Evolutionary conservation across 1,140 invertebrate genomes (phyloP).

Genomic region (Gryon sp.): DNA sequence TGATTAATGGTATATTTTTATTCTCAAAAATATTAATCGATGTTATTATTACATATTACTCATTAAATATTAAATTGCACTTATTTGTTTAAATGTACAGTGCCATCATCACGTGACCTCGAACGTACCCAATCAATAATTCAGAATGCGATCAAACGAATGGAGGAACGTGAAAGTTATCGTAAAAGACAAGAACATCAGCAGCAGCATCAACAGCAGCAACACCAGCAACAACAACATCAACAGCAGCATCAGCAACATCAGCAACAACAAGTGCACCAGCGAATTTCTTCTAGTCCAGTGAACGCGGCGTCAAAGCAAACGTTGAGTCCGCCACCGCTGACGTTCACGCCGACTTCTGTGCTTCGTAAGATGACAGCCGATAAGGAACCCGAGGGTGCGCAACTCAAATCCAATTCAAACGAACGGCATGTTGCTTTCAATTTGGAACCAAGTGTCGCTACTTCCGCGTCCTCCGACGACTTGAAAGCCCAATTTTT

Average conservation of each 20-base stretch:
- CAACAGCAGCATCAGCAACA: constrained; percentile 71
- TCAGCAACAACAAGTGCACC: constrained; percentile 73
- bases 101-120: constrained; percentile 90
- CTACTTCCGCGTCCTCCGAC: not conserved
- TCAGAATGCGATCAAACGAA: constrained; percentile 91
- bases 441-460: not conserved
- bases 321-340: constrained; percentile 81
- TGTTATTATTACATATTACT: too few relatives aligned
- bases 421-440: constrained; percentile 52
- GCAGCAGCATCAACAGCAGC: constrained; percentile 63
- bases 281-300: constrained; percentile 74
- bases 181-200: constrained; percentile 87
- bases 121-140: constrained; percentile 90
- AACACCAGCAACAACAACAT: constrained; percentile 70
- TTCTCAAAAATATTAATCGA: constrained; percentile 1
- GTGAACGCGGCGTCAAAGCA: constrained; percentile 76
- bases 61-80: too few relatives aligned
- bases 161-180: constrained; percentile 90
- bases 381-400: constrained; percentile 86
- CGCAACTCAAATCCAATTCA: constrained; percentile 63
- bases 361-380: constrained; percentile 95
- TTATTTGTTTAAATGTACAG: constrained; percentile 75
- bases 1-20: constrained; percentile 75
- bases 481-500: not conserved
- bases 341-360: constrained; percentile 94